phyloP scores from a whole-genome alignment of 2,888 invertebrate species.

The Cantharis rustica region DNA sequence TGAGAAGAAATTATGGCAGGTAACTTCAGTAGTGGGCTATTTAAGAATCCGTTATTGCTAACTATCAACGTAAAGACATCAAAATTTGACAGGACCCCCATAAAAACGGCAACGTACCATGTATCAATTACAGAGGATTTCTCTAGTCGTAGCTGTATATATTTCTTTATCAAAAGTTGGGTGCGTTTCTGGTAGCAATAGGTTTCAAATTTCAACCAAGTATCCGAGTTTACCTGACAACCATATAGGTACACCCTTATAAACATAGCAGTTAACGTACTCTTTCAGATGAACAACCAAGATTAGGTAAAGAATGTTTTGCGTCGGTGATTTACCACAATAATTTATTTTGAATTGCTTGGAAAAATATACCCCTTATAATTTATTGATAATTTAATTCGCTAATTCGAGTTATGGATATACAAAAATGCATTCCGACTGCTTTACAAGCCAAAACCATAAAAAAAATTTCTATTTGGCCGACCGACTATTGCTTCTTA shows the following conservation, averaged over 20 bases:
- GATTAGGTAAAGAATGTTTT: slow-evolving; percentile 27
- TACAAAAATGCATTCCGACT: neutral
- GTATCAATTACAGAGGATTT: slow-evolving; percentile 32
- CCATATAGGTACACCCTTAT: slow-evolving; percentile 14
- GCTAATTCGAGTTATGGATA: neutral
- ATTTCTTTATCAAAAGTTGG: slow-evolving; percentile 31
- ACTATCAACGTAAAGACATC: slow-evolving; percentile 17
- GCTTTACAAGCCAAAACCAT: neutral
- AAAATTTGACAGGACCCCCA: slow-evolving; percentile 15
- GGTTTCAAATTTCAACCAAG: slow-evolving; percentile 35
- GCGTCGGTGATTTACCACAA: slow-evolving; percentile 20
- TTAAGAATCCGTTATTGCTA: slow-evolving; percentile 10
- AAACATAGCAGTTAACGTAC: slow-evolving; percentile 29
- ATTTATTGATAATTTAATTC: neutral
- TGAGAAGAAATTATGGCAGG: neutral
- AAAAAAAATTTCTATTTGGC: neutral
- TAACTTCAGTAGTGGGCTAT: slow-evolving; percentile 2
- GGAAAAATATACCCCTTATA: slow-evolving; percentile 2
- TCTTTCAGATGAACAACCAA: slow-evolving; percentile 25
- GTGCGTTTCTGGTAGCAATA: slow-evolving; percentile 36
- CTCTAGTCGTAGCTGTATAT: slow-evolving; percentile 17
- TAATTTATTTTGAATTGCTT: slow-evolving; percentile 25
- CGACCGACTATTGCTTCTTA: neutral
- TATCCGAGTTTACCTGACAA: slow-evolving; percentile 31
- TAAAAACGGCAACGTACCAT: slow-evolving; percentile 12